Evolutionary conservation across 1,140 invertebrate genomes (phyloP), one percentile per base, ranked within the genome.

Genomic region (Plodia interpunctella): DNA sequence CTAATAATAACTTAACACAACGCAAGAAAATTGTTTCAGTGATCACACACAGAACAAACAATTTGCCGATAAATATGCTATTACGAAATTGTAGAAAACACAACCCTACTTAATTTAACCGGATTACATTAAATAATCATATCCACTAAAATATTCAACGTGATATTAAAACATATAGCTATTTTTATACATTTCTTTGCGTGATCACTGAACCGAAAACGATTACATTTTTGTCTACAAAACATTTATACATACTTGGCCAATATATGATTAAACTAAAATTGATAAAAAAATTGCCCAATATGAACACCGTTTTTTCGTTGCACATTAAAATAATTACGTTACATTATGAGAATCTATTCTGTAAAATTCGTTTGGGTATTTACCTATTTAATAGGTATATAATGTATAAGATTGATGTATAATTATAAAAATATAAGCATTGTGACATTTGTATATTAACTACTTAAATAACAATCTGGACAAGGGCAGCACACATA

Each of bases 171-270:
- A 28, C 9, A 32, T 5, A 11, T 1, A 32, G 6, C 11, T 32
- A 8, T 6, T 4, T 74, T 73, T 70, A 72, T 70, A 67, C 69
- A 66, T 6, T 32, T 32, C 30, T 10, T 32, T 32, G 30, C 30
- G 30, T 32, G 30, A 32, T 9, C 30, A 32, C 9, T 32, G 30
- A 1, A 32, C 30, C 11, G 4, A 32, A 32, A 32, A 32, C 30
- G 30, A 10, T 32, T 32, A 32, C 30, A 32, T 32, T 32, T 32
- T 32, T 32, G 30, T 32, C 30, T 32, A 32, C 30, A 32, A 32
- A 32, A 3, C 30, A 32, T 32, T 32, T 32, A 32, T 32, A 32
- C 30, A 32, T 32, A 9, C 30, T 32, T 32, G 30, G 11, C 30
- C 30, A 32, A 32, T 32, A 32, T 32, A 32, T 11, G 9, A 32